These are phyloP conservation scores for Egretta garzetta DNA, from an alignment of 2,113 vertebrate genomes.

Conservation along the genomic window DNA sequence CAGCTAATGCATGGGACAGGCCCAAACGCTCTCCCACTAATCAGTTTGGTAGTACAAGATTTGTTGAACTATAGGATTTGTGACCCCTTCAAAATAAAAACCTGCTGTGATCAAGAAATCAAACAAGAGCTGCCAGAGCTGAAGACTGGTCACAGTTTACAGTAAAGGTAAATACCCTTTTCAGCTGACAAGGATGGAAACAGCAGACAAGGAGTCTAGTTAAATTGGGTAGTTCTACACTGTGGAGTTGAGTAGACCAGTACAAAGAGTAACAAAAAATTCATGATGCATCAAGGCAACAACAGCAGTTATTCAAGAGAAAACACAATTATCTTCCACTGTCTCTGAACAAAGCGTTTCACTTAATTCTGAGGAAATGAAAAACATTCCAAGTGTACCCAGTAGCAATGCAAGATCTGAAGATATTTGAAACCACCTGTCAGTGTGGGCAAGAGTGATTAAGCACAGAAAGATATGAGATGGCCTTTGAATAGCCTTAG, in stretches of 20 bases:
- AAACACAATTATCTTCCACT: not conserved
- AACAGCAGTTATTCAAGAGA: not conserved
- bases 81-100: not conserved
- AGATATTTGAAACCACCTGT: not conserved
- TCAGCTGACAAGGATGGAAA: not conserved
- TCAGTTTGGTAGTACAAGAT: not conserved
- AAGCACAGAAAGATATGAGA: not conserved
- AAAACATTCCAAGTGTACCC: not conserved
- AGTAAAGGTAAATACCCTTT: not conserved
- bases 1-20: not conserved
- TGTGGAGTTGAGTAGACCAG: not conserved
- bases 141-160: not conserved
- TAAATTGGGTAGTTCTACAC: not conserved
- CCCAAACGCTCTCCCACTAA: not conserved
- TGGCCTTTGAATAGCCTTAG: not conserved
- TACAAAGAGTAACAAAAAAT: not conserved
- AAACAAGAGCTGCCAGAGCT: not conserved
- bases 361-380: not conserved
- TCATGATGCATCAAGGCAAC: not conserved
- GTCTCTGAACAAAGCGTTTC: not conserved
- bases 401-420: not conserved
- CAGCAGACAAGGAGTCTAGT: not conserved
- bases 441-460: not conserved
- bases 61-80: not conserved
- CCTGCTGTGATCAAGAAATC: not conserved